These are phyloP conservation scores for Drosophila nigricruria DNA, from an alignment of 2,888 invertebrate species.

Conservation along the genomic window DNA sequence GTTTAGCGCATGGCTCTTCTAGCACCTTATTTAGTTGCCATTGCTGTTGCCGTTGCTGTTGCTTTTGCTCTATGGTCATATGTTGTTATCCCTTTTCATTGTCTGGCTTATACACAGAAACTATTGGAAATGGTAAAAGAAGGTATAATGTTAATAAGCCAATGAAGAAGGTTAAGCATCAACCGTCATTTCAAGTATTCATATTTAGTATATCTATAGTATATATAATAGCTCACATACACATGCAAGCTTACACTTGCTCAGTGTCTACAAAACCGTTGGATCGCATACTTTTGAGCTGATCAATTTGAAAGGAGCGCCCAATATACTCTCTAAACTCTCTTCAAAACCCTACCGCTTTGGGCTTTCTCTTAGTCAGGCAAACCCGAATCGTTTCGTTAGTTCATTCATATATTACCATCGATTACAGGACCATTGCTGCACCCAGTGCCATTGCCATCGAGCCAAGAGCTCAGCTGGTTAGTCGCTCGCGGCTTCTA, in stretches of 20 bases:
- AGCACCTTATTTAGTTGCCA: slow-evolving; percentile 56
- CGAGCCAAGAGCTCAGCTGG: slow-evolving; percentile 40
- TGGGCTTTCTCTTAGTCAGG: background rate
- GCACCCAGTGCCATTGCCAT: slow-evolving; percentile 26
- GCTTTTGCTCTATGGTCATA: slow-evolving; percentile 25
- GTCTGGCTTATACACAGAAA: slow-evolving; percentile 25
- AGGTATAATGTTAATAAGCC: too few relatives aligned
- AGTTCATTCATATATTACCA: slow-evolving; percentile 66
- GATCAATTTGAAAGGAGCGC: too few relatives aligned
- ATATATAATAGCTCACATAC: too few relatives aligned
- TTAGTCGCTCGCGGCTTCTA: slow-evolving; percentile 21
- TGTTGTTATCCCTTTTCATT: slow-evolving; percentile 27
- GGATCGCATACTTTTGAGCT: too few relatives aligned
- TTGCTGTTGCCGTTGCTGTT: slow-evolving; percentile 17
- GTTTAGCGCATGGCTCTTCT: slow-evolving; percentile 67
- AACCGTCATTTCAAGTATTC: too few relatives aligned
- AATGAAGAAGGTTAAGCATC: too few relatives aligned
- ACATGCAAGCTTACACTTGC: too few relatives aligned
- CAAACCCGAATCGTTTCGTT: slow-evolving; percentile 29
- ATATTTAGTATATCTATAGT: too few relatives aligned
- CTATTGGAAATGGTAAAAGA: background rate
- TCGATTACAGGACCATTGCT: slow-evolving; percentile 48
- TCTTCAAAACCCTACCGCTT: too few relatives aligned
- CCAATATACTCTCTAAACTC: too few relatives aligned
- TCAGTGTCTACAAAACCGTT: too few relatives aligned